These are phyloP conservation scores for Pteromalus puparum DNA, from an alignment of 1,140 invertebrate species.

Conservation along the genomic window DNA sequence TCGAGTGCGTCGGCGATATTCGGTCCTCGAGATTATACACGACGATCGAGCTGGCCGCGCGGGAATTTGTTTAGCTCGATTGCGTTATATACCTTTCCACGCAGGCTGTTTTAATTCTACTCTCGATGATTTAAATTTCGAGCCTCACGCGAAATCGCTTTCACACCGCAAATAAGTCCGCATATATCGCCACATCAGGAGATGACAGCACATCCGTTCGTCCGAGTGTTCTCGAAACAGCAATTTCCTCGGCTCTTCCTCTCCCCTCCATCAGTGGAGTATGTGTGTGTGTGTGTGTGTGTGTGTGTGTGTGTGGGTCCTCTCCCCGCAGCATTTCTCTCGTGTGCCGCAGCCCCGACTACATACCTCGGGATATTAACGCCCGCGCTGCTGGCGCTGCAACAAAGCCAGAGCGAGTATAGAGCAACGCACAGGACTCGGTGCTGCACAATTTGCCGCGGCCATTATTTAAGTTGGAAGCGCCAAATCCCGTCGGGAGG, in stretches of 20 bases:
- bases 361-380: slow-evolving; percentile 51
- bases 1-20: too few species aligned
- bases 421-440: background rate
- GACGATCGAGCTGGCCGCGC: background rate
- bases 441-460: slow-evolving; percentile 23
- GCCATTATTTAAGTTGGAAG: slow-evolving; percentile 43
- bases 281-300: background rate
- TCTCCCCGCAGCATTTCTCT: background rate
- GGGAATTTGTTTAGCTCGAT: too few species aligned
- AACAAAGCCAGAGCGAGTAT: slow-evolving; percentile 28
- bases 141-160: too few species aligned
- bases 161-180: too few species aligned
- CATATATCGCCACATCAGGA: background rate
- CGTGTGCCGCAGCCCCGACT: background rate
- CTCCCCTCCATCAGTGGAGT: background rate
- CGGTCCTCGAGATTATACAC: background rate
- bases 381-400: slow-evolving; percentile 8
- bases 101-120: too few species aligned
- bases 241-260: slow-evolving; percentile 42
- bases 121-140: too few species aligned
- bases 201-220: slow-evolving; percentile 3
- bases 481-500: slow-evolving; percentile 39
- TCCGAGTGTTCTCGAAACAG: slow-evolving; percentile 40
- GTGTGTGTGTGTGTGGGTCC: background rate
- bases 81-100: too few species aligned